A percentile compares a stretch with the other conserved stretches of the same genome.
Conservation (phyloP, 2,797 vertebrate species). For the Fundulus diaphanus region DNA sequence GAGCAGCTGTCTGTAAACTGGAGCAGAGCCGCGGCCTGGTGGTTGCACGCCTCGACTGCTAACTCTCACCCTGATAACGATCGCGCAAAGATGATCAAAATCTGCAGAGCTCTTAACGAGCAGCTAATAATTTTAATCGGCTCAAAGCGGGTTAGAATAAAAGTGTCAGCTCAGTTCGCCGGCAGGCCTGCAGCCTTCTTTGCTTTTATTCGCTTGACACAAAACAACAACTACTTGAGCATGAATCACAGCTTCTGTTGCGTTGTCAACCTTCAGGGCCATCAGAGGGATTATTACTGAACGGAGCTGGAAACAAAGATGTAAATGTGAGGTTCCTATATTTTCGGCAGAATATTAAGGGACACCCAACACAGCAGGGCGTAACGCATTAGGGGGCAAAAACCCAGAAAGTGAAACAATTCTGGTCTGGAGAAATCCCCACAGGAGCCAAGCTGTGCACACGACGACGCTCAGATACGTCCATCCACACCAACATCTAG, state of each 20-base stretch:
- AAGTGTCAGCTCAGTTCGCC: no score
- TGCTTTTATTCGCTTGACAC: neutral
- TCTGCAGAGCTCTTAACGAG: neutral
- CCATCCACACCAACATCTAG: no score
- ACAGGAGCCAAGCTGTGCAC: no score
- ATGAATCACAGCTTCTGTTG: neutral
- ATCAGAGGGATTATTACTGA: neutral
- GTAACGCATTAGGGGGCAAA: no score
- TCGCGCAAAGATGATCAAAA: neutral
- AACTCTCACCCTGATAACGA: neutral
- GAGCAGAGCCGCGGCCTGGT: neutral
- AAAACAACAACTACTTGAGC: neutral
- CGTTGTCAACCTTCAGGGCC: neutral
- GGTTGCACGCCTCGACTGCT: neutral
- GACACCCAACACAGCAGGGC: no score
- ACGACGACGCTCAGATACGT: no score
- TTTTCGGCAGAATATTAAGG: no score
- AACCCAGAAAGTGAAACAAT: no score
- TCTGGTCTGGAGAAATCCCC: no score
- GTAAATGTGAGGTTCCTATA: no score
- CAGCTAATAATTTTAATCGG: no score
- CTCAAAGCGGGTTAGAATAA: neutral
- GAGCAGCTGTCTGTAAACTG: neutral
- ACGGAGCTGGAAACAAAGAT: neutral
- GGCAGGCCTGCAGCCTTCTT: no score